Percentiles rank a stretch among this genome's conserved stretches.
These are phyloP conservation scores for Cervus canadensis DNA, from an alignment of 2,113 vertebrate genomes.

Conservation along the genomic window DNA sequence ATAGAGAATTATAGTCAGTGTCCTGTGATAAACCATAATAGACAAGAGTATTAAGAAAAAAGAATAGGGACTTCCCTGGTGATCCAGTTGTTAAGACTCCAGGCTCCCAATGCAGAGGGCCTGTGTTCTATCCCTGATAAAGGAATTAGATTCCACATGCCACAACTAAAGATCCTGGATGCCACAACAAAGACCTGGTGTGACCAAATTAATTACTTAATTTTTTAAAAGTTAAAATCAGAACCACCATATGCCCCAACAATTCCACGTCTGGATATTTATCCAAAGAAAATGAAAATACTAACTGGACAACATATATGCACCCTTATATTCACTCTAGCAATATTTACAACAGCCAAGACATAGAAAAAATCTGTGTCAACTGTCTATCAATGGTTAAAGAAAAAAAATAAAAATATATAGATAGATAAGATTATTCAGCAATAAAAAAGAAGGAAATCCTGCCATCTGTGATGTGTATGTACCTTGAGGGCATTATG, in stretches of 20 bases:
- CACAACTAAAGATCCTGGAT: not conserved
- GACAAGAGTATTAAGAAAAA: not conserved
- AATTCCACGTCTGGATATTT: not conserved
- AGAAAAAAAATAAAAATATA: not conserved
- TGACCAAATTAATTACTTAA: not conserved
- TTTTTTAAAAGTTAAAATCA: not conserved
- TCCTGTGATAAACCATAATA: not conserved
- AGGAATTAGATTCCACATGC: not conserved
- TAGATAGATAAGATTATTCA: not conserved
- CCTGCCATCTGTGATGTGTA: not conserved
- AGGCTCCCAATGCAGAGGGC: not conserved
- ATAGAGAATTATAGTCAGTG: not conserved
- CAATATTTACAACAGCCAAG: not conserved
- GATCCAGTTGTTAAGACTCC: not conserved
- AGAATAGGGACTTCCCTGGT: not conserved
- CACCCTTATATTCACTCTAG: not conserved
- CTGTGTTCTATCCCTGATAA: not conserved
- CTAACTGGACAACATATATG: not conserved
- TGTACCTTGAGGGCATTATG: not conserved
- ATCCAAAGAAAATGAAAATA: not conserved
- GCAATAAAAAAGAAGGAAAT: not conserved
- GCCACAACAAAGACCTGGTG: not conserved
- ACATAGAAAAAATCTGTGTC: not conserved
- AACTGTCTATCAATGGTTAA: not conserved
- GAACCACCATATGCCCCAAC: not conserved